Conservation (phyloP, 2,113 vertebrate genomes). For the Anguilla rostrata region DNA sequence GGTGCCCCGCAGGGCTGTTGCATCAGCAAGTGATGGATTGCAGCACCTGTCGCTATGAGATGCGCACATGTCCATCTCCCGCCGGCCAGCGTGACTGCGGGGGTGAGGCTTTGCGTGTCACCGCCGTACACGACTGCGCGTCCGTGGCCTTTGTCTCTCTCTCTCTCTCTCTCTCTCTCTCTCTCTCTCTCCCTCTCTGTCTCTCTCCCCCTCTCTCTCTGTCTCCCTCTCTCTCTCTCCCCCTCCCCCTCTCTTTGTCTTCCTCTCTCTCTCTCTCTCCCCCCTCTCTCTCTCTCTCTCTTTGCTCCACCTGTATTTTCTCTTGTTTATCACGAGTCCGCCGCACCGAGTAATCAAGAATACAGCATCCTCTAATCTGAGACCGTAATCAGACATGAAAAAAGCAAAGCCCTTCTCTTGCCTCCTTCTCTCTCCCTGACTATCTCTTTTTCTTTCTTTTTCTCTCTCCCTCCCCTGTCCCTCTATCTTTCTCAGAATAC, state of each 20-base stretch:
- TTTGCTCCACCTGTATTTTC: neutral
- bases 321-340: neutral
- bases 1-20: constrained; percentile 54
- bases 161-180: neutral
- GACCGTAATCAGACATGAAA: constrained; percentile 14
- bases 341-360: constrained; percentile 29
- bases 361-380: constrained; percentile 27
- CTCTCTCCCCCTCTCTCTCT: neutral
- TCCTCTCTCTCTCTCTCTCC: neutral
- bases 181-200: neutral
- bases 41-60: constrained; percentile 54
- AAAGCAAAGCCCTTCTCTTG: neutral
- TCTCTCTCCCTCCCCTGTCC: neutral
- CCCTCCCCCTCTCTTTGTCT: no score
- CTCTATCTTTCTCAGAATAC: constrained; percentile 40
- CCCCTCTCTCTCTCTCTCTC: neutral
- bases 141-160: neutral
- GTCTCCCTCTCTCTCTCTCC: neutral
- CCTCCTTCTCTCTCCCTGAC: neutral
- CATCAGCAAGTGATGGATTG: constrained; percentile 66
- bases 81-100: constrained; percentile 54
- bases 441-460: neutral
- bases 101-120: constrained; percentile 48
- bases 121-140: neutral
- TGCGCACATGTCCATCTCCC: constrained; percentile 54